Percentiles rank a stretch among this genome's conserved stretches.
Conservation (phyloP, 2,797 vertebrate species). For the Dipus sagitta region DNA sequence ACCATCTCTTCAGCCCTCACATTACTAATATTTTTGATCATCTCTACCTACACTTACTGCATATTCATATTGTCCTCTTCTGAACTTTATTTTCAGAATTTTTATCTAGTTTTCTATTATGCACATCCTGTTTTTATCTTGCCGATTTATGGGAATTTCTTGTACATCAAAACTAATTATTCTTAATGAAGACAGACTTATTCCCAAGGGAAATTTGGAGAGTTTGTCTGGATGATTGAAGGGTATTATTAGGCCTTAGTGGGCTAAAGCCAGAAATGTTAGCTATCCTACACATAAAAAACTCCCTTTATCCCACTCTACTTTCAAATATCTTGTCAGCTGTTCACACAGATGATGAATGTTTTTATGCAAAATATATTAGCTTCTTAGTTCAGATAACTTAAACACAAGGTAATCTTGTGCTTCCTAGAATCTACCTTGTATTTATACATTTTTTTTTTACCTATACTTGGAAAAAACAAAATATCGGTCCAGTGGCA, state of each 20-base stretch:
- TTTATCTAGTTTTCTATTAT: conserved; percentile 27
- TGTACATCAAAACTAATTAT: neutral
- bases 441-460: neutral
- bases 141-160: neutral
- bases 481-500: neutral
- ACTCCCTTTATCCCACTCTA: neutral
- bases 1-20: neutral
- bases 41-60: neutral
- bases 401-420: neutral
- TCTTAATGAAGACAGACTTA: neutral
- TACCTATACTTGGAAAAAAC: neutral
- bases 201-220: neutral
- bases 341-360: neutral
- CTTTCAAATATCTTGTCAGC: neutral
- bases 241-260: neutral
- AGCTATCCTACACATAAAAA: neutral
- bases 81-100: neutral
- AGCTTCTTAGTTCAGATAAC: neutral
- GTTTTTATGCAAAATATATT: neutral
- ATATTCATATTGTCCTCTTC: neutral
- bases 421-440: neutral
- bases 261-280: neutral
- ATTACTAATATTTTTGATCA: neutral
- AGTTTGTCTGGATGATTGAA: neutral
- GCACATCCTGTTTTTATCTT: neutral